A percentile compares a stretch with the other conserved stretches of the same genome.
Conservation (phyloP, 2,888 invertebrate species). For the Cheilosia pagana region DNA sequence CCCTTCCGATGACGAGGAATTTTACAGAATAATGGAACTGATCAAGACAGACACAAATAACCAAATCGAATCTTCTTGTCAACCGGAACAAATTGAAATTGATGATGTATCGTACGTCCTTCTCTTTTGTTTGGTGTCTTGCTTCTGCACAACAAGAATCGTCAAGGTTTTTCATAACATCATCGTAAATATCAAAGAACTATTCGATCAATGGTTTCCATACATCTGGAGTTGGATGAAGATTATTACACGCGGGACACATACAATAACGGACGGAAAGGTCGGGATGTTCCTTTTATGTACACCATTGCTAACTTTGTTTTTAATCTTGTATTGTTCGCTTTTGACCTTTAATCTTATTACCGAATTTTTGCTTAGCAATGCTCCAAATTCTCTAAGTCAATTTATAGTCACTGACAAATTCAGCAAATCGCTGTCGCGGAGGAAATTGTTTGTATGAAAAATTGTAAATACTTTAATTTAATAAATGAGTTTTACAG, state of each 20-base stretch:
- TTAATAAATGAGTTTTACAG: not conserved
- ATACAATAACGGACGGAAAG: conserved; percentile 46
- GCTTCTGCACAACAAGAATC: conserved; percentile 9
- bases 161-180: conserved; percentile 49
- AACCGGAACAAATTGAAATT: not conserved
- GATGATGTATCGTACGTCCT: conserved; percentile 39
- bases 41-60: conserved; percentile 47
- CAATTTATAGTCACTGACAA: conserved; percentile 44
- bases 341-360: conserved; percentile 41
- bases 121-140: conserved; percentile 20
- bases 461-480: not conserved
- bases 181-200: conserved; percentile 33
- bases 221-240: conserved; percentile 69
- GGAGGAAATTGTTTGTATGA: not conserved
- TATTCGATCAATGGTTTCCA: conserved; percentile 62
- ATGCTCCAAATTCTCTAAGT: conserved; percentile 22
- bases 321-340: conserved; percentile 61
- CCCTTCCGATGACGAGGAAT: conserved; percentile 56
- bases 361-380: conserved; percentile 45
- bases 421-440: conserved; percentile 8
- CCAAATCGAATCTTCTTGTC: not conserved
- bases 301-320: conserved; percentile 56
- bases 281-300: conserved; percentile 52
- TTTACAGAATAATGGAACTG: conserved; percentile 61
- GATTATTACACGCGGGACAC: conserved; percentile 55